These are phyloP conservation scores for Tetragonula carbonaria DNA, from an alignment of 2,888 invertebrate species.

Conservation along the genomic window DNA sequence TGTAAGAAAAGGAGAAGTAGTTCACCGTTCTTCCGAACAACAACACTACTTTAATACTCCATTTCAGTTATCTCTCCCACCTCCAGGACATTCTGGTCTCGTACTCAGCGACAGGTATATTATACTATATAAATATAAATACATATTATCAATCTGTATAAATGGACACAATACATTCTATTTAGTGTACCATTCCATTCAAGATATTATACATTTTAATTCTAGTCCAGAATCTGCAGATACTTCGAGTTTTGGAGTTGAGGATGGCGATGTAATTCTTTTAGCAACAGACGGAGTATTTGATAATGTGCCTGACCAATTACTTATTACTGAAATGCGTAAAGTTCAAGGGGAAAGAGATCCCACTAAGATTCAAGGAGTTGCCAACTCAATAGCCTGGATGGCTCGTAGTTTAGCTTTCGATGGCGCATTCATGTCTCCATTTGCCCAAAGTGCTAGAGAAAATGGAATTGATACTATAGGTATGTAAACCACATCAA, in stretches of 20 bases:
- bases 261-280: conserved; percentile 97
- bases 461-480: conserved; percentile 96
- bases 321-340: conserved; percentile 93
- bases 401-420: conserved; percentile 97
- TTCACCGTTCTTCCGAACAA: conserved; percentile 97
- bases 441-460: conserved; percentile 96
- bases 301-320: conserved; percentile 97
- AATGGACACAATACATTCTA: background rate
- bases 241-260: conserved; percentile 93
- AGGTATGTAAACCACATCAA: conserved; percentile 86
- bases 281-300: conserved; percentile 99
- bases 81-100: conserved; percentile 93
- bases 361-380: conserved; percentile 92
- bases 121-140: conserved; percentile 4
- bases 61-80: conserved; percentile 97
- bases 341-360: conserved; percentile 90
- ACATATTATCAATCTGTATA: background rate
- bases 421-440: conserved; percentile 97
- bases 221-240: conserved; percentile 95
- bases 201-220: conserved; percentile 25
- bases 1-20: conserved; percentile 93
- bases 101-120: conserved; percentile 94
- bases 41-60: conserved; percentile 99
- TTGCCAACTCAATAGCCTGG: conserved; percentile 97
- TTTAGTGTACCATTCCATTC: background rate